A percentile compares a stretch with the other conserved stretches of the same genome.
These are phyloP conservation scores for Ooceraea biroi DNA, from an alignment of 1,140 invertebrate species.

Conservation along the genomic window DNA sequence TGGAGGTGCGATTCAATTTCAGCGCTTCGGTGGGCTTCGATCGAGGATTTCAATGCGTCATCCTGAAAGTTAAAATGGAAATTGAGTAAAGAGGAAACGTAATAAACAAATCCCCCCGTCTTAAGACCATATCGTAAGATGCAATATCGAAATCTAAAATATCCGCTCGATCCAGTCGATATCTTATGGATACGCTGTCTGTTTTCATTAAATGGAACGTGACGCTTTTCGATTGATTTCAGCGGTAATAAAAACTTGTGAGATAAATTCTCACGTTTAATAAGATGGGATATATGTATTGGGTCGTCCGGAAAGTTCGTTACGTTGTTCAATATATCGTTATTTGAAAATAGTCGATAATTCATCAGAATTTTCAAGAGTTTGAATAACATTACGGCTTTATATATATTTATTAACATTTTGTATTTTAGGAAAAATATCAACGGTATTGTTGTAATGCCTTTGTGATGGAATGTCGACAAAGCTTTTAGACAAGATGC, in stretches of 20 bases:
- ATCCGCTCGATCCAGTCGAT: neutral
- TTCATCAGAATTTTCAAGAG: too few relatives aligned
- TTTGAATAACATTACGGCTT: too few relatives aligned
- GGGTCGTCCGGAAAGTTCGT: too few relatives aligned
- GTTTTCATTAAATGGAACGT: neutral
- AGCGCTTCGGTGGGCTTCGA: neutral
- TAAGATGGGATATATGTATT: too few relatives aligned
- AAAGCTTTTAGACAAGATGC: too few relatives aligned
- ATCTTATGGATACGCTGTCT: neutral
- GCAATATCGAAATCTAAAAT: neutral
- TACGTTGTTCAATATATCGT: too few relatives aligned
- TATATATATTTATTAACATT: too few relatives aligned
- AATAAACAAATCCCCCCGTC: neutral
- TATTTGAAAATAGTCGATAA: too few relatives aligned
- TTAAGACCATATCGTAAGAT: neutral
- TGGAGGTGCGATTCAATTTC: slow-evolving; percentile 25
- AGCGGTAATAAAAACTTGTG: neutral
- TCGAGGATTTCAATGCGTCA: slow-evolving; percentile 1
- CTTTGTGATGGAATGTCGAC: too few relatives aligned
- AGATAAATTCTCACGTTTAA: too few relatives aligned
- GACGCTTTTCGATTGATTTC: neutral
- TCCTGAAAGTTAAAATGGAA: neutral
- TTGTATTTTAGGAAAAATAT: too few relatives aligned
- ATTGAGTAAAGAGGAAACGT: neutral
- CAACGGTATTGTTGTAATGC: too few relatives aligned